Percentiles rank a stretch among this genome's conserved stretches.
These are phyloP conservation scores for Rhabdornis inornatus DNA, from an alignment of 2,113 vertebrate species.

Conservation along the genomic window DNA sequence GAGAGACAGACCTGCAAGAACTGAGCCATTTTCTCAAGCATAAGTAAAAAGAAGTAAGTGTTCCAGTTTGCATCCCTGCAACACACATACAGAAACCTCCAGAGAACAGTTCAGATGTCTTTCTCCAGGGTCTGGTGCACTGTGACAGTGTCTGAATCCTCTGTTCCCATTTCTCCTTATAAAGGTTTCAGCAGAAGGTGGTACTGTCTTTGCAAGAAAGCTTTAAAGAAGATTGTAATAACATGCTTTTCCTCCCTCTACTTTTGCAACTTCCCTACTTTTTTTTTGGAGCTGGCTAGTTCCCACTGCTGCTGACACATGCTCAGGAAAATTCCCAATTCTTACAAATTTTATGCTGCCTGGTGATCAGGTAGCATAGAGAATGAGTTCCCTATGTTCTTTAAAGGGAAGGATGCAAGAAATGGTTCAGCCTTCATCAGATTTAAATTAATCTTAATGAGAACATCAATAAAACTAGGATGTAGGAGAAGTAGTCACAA, in stretches of 20 bases:
- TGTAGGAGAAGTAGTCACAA: background rate
- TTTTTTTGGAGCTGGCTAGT: background rate
- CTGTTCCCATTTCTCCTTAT: background rate
- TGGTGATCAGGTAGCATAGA: background rate
- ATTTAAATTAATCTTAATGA: background rate
- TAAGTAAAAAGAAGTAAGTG: background rate
- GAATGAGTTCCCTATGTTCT: background rate
- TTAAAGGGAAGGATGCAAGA: background rate
- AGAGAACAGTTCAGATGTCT: background rate
- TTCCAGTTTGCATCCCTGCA: background rate
- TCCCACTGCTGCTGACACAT: background rate
- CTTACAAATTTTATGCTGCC: background rate
- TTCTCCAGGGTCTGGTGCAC: background rate
- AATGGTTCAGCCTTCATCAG: background rate
- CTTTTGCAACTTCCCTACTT: background rate
- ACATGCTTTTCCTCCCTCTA: background rate
- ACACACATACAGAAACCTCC: background rate
- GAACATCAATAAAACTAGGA: background rate
- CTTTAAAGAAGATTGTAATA: background rate
- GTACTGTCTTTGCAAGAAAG: background rate
- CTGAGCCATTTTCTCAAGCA: background rate
- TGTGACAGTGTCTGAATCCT: background rate
- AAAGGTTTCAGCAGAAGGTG: background rate
- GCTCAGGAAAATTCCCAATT: background rate
- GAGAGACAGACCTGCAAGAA: background rate